These are phyloP conservation scores for Tachina grossa DNA, from an alignment of 2,888 invertebrate species.

Conservation along the genomic window DNA sequence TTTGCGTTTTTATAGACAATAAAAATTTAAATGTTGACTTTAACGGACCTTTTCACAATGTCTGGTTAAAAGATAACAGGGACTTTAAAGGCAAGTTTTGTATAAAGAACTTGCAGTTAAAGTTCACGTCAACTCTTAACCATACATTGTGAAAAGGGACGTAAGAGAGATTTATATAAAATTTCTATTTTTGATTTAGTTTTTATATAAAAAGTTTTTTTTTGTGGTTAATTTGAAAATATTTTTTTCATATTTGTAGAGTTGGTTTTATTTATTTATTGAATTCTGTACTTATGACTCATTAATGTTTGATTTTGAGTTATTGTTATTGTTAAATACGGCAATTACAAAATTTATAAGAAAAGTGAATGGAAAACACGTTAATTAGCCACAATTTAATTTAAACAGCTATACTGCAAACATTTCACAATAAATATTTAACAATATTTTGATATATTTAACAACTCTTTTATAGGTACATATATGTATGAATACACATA, in stretches of 20 bases:
- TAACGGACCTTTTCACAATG: too few species aligned
- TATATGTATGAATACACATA: neutral
- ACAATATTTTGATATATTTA: neutral
- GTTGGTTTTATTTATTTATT: constrained; percentile 20
- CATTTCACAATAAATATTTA: constrained; percentile 31
- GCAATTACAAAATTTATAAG: constrained; percentile 18
- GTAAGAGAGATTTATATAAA: too few species aligned
- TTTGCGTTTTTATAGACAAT: too few species aligned
- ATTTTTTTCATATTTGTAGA: constrained; percentile 3
- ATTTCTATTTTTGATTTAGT: too few species aligned
- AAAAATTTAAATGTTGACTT: too few species aligned
- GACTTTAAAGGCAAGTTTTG: too few species aligned
- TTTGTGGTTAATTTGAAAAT: too few species aligned
- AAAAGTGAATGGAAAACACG: constrained; percentile 56
- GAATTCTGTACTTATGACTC: constrained; percentile 21
- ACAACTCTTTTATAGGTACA: neutral
- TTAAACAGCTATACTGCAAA: neutral
- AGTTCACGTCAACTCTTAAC: too few species aligned
- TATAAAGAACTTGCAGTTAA: too few species aligned
- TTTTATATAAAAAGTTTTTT: too few species aligned
- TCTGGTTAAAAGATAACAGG: too few species aligned
- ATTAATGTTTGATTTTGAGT: constrained; percentile 3
- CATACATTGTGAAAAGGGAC: too few species aligned
- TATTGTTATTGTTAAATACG: constrained; percentile 21
- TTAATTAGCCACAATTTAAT: constrained; percentile 31